A percentile compares a stretch with the other conserved stretches of the same genome.
Evolutionary conservation across 2,888 invertebrate genomes (phyloP).

Genomic region (Thereva nobilitata): DNA sequence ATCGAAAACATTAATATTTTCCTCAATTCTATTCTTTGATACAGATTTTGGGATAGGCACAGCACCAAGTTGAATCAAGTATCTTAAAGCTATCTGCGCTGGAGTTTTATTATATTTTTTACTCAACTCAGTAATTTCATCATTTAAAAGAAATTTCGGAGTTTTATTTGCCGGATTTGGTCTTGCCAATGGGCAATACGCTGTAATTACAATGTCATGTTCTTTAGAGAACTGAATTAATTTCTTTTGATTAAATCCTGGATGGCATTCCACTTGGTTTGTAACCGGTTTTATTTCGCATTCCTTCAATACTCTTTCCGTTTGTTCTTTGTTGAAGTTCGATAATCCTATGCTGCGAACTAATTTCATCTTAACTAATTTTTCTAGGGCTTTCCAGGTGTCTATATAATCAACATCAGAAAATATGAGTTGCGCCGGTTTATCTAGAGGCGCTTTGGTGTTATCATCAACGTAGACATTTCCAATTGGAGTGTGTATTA

Average conservation of each 20-base stretch:
- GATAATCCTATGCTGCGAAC: constrained; percentile 53
- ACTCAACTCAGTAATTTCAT: constrained; percentile 61
- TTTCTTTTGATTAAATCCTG: constrained; percentile 57
- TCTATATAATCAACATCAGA: constrained; percentile 54
- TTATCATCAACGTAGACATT: constrained; percentile 61
- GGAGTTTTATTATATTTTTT: constrained; percentile 66
- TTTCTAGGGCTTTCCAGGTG: constrained; percentile 56
- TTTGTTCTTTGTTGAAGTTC: constrained; percentile 55
- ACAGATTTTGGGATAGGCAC: constrained; percentile 65
- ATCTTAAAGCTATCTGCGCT: constrained; percentile 66
- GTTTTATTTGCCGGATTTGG: constrained; percentile 62
- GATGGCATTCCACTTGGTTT: constrained; percentile 57
- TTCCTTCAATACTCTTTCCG: constrained; percentile 50
- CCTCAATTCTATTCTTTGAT: constrained; percentile 59
- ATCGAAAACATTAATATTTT: constrained; percentile 65
- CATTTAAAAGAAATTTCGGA: constrained; percentile 56
- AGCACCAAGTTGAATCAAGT: constrained; percentile 62
- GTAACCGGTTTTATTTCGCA: constrained; percentile 55
- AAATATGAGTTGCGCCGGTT: constrained; percentile 55
- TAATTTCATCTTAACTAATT: constrained; percentile 51
- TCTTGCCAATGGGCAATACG: constrained; percentile 74
- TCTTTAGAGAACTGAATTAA: constrained; percentile 70
- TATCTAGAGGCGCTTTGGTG: not conserved
- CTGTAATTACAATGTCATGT: constrained; percentile 68
- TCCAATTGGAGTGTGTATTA: constrained; percentile 83